phyloP scores from a whole-genome alignment of 1,140 invertebrate species.

The Oedothorax gibbosus region DNA sequence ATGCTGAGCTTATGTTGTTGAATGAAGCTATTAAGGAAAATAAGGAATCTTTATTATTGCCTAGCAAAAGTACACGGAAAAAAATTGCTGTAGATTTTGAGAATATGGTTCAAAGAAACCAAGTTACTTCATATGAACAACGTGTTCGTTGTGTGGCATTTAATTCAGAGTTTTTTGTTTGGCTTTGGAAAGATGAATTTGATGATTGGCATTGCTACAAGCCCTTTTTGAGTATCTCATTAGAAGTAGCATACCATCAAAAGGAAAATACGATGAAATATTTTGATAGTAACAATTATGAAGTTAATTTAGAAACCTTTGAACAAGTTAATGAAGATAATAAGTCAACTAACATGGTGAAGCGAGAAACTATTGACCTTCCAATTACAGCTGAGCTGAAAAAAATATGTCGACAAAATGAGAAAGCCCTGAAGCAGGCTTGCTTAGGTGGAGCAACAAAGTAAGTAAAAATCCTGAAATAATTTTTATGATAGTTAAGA shows the following conservation, averaged over 20 bases:
- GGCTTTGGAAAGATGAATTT: conserved; percentile 45
- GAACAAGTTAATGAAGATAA: conserved; percentile 6
- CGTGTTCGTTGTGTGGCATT: conserved; percentile 22
- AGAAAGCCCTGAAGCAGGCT: neutral
- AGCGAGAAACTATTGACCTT: conserved; percentile 22
- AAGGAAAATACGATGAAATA: conserved; percentile 10
- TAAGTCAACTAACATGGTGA: neutral
- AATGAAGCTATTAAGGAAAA: conserved; percentile 31
- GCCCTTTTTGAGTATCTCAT: conserved; percentile 1
- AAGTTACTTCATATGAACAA: conserved; percentile 22
- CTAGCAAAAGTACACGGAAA: conserved; percentile 3
- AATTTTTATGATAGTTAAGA: too few relatives aligned
- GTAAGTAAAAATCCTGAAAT: neutral
- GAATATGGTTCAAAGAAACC: conserved; percentile 39
- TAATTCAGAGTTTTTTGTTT: conserved; percentile 22
- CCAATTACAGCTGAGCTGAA: neutral
- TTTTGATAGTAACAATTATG: conserved; percentile 9
- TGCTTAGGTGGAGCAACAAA: neutral
- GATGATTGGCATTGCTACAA: conserved; percentile 15
- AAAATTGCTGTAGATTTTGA: conserved; percentile 30
- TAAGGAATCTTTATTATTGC: neutral
- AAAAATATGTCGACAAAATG: neutral
- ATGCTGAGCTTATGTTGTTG: conserved; percentile 7
- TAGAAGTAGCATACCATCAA: conserved; percentile 42
- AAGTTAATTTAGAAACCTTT: conserved; percentile 36